These are phyloP conservation scores for Apodemus sylvaticus DNA, from an alignment of 2,113 vertebrate species.

Conservation along the genomic window DNA sequence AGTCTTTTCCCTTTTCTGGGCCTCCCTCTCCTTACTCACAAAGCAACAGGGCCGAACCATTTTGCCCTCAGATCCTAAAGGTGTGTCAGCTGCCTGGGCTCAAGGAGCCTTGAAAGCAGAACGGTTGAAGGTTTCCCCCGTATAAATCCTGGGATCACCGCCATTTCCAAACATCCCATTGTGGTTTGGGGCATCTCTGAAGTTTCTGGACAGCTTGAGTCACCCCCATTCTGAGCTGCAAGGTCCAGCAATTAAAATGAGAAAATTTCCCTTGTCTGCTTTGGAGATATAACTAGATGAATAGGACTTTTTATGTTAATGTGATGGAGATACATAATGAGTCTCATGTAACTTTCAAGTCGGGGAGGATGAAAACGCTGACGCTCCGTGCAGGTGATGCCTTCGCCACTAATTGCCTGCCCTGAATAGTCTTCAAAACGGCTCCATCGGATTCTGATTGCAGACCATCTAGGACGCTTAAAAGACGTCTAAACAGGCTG, in stretches of 20 bases:
- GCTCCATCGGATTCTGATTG: background rate
- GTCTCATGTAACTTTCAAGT: constrained; percentile 45
- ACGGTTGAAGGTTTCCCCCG: background rate
- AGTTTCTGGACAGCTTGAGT: background rate
- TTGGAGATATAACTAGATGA: constrained; percentile 26
- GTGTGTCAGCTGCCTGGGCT: background rate
- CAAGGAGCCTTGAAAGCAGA: background rate
- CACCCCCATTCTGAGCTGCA: background rate
- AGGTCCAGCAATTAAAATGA: constrained; percentile 11
- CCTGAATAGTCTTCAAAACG: background rate
- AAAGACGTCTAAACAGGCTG: background rate
- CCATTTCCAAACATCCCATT: background rate
- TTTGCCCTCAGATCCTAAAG: background rate
- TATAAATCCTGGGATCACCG: background rate
- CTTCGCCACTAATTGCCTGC: background rate
- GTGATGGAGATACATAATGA: constrained; percentile 44
- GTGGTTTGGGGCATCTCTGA: background rate
- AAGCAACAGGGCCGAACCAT: background rate
- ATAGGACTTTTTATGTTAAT: constrained; percentile 28
- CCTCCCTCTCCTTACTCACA: background rate
- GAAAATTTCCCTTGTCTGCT: background rate
- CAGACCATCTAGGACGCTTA: background rate
- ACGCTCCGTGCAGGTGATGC: constrained; percentile 38
- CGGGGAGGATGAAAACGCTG: constrained; percentile 27
- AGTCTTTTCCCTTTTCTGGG: background rate